Base-by-base conservation (phyloP, 1,140 invertebrate genomes). In the Pantala flavescens region DNA sequence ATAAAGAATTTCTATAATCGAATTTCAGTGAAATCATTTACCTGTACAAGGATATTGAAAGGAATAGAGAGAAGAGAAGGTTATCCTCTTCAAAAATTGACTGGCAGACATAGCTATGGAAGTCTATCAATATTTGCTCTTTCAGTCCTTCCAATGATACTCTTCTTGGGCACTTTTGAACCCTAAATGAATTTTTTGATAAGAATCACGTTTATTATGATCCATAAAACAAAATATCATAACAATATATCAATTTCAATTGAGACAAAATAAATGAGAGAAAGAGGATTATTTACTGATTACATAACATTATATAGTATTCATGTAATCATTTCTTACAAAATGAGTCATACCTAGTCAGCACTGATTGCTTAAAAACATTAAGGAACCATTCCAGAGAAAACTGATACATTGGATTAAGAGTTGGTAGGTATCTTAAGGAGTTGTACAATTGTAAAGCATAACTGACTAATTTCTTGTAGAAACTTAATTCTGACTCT, bases 381-480 rank as follows among this genome's bases (percentile, higher is more conserved):
- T 85, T 86, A 75, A 87, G 84, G 77, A 87, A 87, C 86, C 86
- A 87, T 23, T 81, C 82, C 21, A 87, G 79, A 5, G 86, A 87
- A 79, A 85, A 88, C 77, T 88, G 87, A 79, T 88, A 88, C 87
- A 88, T 88, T 24, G 85, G 85, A 78, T 88, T 85, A 72, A 88
- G 84, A 75, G 85, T 86, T 10, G 85, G 81, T 72, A 88, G 79
- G 76, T 87, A 85, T 73, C 84, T 83, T 43, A 88, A 83, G 23
- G 85, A 85, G 79, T 88, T 88, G 79, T 72, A 72, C 49, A 63
- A 16, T 21, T 63, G 3, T 7, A 12, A 63, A 14, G 49, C 49
- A 63, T 63, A 21, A 63, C n/a, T 21, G n/a, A 21, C 49, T 14
- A 63, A 14, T 19, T 63, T 63, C 49, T 63, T 3, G 12, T 7